Conservation (phyloP, 2,113 vertebrate genomes). For the Galeopterus variegatus region DNA sequence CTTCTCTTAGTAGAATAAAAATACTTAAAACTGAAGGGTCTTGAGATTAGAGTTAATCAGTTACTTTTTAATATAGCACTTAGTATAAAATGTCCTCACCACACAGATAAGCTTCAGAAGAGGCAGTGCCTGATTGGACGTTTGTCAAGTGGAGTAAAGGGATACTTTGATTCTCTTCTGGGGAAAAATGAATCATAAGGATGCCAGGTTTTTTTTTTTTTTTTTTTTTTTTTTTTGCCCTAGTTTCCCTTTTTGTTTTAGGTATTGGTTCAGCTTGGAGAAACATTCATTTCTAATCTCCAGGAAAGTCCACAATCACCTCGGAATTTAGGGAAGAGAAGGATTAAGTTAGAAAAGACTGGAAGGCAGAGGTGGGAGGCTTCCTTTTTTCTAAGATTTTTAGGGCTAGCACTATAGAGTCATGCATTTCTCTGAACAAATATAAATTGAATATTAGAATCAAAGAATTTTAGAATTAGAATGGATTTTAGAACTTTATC, state of each 20-base stretch:
- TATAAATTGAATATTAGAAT: not conserved
- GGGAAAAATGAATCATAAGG: not conserved
- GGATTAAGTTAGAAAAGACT: not conserved
- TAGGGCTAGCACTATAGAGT: not conserved
- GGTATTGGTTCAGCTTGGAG: not conserved
- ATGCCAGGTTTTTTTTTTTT: slow-evolving; percentile 21
- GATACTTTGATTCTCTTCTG: not conserved
- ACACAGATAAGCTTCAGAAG: not conserved
- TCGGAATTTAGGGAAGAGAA: not conserved
- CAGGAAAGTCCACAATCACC: not conserved
- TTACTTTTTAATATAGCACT: not conserved
- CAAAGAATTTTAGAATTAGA: not conserved
- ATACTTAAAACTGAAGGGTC: slow-evolving; percentile 29
- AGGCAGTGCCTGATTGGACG: not conserved
- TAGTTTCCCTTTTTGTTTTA: not conserved
- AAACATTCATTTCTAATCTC: not conserved
- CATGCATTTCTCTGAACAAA: not conserved
- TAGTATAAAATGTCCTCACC: not conserved
- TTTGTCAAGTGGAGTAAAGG: not conserved
- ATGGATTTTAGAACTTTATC: not conserved
- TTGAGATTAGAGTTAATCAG: slow-evolving; percentile 32
- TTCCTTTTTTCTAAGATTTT: not conserved
- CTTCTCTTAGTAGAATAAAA: slow-evolving; percentile 30
- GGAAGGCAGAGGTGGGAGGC: not conserved
- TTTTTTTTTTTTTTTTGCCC: slow-evolving; percentile 7